Evolutionary conservation across 2,888 invertebrate species (phyloP).

Genomic region (Phasia obesa): DNA sequence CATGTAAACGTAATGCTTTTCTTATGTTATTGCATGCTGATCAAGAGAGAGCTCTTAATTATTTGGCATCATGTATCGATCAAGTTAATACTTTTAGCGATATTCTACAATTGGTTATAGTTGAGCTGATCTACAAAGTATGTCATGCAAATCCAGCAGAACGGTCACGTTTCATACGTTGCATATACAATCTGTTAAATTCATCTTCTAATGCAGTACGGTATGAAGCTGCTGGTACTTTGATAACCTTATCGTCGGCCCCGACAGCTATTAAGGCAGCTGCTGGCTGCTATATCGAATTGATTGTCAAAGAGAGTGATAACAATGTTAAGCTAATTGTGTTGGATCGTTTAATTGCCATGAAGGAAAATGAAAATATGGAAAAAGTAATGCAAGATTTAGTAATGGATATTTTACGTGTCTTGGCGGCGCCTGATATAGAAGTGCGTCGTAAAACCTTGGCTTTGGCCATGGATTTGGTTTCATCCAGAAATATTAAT

Average conservation of each 20-base stretch:
- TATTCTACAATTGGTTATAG: conserved; percentile 98
- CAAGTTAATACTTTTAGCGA: conserved; percentile 97
- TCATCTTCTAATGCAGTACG: conserved; percentile 97
- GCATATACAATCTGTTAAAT: conserved; percentile 98
- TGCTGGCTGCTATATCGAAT: conserved; percentile 98
- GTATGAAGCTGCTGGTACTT: conserved; percentile 99
- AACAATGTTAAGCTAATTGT: conserved; percentile 99
- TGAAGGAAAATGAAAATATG: conserved; percentile 91
- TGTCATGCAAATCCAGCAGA: conserved; percentile 98
- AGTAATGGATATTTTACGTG: conserved; percentile 98
- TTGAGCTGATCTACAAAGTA: conserved; percentile 99
- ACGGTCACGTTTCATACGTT: conserved; percentile 97
- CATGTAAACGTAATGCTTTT: conserved; percentile 99
- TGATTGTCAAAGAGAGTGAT: conserved; percentile 99
- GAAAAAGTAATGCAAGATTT: conserved; percentile 93
- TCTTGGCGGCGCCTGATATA: conserved; percentile 95
- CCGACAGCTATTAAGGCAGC: conserved; percentile 99
- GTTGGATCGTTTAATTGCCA: conserved; percentile 93
- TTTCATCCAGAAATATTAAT: conserved; percentile 95
- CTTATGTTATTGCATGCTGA: conserved; percentile 99
- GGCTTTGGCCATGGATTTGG: conserved; percentile 93
- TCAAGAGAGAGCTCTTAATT: conserved; percentile 95
- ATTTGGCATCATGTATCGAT: conserved; percentile 96
- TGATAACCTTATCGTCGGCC: conserved; percentile 98
- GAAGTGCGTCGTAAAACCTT: conserved; percentile 96